phyloP scores from a whole-genome alignment of 1,140 invertebrate species.

The Pissodes strobi region DNA sequence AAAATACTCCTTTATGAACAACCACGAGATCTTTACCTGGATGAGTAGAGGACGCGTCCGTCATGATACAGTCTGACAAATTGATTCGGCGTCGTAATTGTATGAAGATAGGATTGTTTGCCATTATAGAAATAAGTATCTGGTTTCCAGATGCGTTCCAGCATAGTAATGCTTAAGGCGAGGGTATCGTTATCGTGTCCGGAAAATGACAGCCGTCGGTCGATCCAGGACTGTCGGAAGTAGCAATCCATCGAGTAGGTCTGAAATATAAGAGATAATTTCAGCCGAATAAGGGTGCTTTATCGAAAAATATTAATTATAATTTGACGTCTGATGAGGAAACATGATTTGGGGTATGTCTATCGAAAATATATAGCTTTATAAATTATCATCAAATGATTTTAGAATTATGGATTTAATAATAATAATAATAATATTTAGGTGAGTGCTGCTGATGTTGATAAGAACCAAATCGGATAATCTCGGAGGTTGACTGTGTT shows the following conservation, averaged over 20 bases:
- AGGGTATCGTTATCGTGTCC: slow-evolving; percentile 64
- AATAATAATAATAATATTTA: no score
- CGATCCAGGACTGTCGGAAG: slow-evolving; percentile 81
- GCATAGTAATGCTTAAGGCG: slow-evolving; percentile 75
- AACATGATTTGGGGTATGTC: no score
- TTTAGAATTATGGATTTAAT: no score
- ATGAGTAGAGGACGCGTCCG: slow-evolving; percentile 85
- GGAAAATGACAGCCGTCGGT: slow-evolving; percentile 71
- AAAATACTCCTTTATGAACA: no score
- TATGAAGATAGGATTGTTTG: slow-evolving; percentile 83
- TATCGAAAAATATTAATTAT: no score
- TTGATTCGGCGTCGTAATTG: slow-evolving; percentile 88
- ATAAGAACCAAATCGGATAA: no score
- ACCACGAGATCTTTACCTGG: slow-evolving; percentile 61
- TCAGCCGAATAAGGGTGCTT: no score
- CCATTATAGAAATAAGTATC: slow-evolving; percentile 90
- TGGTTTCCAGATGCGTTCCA: slow-evolving; percentile 84
- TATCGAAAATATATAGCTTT: no score
- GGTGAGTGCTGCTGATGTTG: no score
- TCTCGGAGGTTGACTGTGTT: no score
- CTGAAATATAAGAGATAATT: slow-evolving; percentile 58
- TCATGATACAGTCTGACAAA: slow-evolving; percentile 82
- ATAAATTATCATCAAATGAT: no score
- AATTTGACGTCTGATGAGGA: no score
- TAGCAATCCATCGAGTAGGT: slow-evolving; percentile 91